phyloP scores from a whole-genome alignment of 2,113 vertebrate species.

The Labrus mixtus region DNA sequence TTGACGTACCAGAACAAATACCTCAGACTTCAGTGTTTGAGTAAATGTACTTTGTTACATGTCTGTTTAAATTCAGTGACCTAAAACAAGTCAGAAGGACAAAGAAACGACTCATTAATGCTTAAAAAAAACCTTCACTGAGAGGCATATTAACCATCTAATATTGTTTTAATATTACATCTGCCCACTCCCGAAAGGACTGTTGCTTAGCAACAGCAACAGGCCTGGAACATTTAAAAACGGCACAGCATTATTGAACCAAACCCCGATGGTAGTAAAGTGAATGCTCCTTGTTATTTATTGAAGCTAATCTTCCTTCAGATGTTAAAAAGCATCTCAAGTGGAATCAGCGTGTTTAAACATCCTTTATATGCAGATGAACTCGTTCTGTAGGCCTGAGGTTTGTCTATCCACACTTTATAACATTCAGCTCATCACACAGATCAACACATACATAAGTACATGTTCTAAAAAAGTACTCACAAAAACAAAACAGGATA shows the following conservation, averaged over 20 bases:
- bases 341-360: not conserved
- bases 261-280: not conserved
- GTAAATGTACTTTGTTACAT: no score
- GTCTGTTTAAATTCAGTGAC: not conserved
- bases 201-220: conserved; percentile 40
- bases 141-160: not conserved
- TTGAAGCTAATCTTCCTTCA: not conserved
- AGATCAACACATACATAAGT: not conserved
- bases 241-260: not conserved
- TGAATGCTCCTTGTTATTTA: not conserved
- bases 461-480: not conserved
- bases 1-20: no score
- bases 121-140: not conserved
- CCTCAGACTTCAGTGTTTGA: no score
- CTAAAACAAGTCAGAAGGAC: not conserved
- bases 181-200: not conserved
- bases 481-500: no score
- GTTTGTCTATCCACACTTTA: no score
- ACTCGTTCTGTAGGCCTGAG: no score
- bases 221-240: conserved; percentile 13
- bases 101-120: not conserved
- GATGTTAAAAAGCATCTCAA: not conserved
- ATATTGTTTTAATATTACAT: conserved; percentile 16
- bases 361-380: no score
- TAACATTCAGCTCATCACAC: no score